A percentile compares a stretch with the other conserved stretches of the same genome.
phyloP scores from a whole-genome alignment of 2,888 invertebrate genomes.

The Xestia xanthographa region DNA sequence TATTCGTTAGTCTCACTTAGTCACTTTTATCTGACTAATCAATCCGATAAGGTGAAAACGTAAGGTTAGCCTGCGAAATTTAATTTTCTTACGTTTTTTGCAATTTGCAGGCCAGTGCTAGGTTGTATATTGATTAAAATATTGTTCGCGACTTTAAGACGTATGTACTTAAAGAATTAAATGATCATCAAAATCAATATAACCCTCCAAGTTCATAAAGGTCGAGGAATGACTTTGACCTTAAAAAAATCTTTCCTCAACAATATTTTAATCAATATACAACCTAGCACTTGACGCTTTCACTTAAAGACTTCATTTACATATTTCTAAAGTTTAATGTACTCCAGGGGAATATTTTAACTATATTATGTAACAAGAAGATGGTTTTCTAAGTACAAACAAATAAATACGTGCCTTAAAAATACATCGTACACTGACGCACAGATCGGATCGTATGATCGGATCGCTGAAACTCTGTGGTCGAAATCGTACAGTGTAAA shows the following conservation, averaged over 20 bases:
- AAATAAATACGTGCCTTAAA: background rate
- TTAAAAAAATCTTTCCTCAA: too few relatives aligned
- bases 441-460: slow-evolving; percentile 2
- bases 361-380: background rate
- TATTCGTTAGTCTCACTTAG: background rate
- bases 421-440: background rate
- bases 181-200: too few relatives aligned
- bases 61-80: too few relatives aligned
- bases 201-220: too few relatives aligned
- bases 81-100: too few relatives aligned
- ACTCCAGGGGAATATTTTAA: background rate
- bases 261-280: too few relatives aligned
- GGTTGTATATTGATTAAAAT: too few relatives aligned
- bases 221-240: too few relatives aligned
- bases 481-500: slow-evolving; percentile 48
- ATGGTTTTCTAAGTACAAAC: background rate
- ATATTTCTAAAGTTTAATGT: background rate
- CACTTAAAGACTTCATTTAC: background rate
- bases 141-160: too few relatives aligned
- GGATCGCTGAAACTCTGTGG: background rate
- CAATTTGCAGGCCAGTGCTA: too few relatives aligned
- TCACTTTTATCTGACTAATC: background rate
- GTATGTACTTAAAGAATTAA: too few relatives aligned
- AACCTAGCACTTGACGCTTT: too few relatives aligned
- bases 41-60: background rate